Evolutionary conservation across 2,797 vertebrate genomes (phyloP).

Genomic region (Periophthalmus magnuspinnatus): DNA sequence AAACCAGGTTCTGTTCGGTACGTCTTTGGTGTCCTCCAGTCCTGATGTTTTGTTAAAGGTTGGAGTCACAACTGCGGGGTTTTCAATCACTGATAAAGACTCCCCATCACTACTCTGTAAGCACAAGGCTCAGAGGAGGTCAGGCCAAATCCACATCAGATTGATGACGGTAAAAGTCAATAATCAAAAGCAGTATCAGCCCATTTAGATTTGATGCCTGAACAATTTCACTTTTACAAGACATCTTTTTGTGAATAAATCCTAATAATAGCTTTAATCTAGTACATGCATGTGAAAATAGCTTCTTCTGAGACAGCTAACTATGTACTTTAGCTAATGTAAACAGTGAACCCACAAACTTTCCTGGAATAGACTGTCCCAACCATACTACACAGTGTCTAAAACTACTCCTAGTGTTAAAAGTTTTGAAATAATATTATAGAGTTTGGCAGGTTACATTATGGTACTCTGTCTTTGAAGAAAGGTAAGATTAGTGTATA

Average conservation of each 20-base stretch:
- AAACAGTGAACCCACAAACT: not conserved
- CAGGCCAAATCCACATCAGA: slow-evolving; percentile 32
- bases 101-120: slow-evolving; percentile 74
- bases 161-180: not conserved
- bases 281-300: not conserved
- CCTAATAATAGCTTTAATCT: not conserved
- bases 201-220: not conserved
- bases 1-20: slow-evolving; percentile 60
- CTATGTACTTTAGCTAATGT: not conserved
- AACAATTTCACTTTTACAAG: not conserved
- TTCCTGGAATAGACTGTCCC: not conserved
- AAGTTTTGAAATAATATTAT: not conserved
- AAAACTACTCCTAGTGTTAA: not conserved
- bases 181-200: not conserved
- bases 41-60: slow-evolving; percentile 55
- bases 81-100: slow-evolving; percentile 73
- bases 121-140: slow-evolving; percentile 24
- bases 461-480: slow-evolving; percentile 12
- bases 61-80: slow-evolving; percentile 60
- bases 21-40: slow-evolving; percentile 41
- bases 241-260: not conserved
- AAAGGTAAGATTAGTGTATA: not conserved
- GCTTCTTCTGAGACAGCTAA: not conserved
- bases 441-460: slow-evolving; percentile 13
- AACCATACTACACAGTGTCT: not conserved